Evolutionary conservation across 2,113 vertebrate genomes (phyloP).

Genomic region (Brachionichthys hirsutus): DNA sequence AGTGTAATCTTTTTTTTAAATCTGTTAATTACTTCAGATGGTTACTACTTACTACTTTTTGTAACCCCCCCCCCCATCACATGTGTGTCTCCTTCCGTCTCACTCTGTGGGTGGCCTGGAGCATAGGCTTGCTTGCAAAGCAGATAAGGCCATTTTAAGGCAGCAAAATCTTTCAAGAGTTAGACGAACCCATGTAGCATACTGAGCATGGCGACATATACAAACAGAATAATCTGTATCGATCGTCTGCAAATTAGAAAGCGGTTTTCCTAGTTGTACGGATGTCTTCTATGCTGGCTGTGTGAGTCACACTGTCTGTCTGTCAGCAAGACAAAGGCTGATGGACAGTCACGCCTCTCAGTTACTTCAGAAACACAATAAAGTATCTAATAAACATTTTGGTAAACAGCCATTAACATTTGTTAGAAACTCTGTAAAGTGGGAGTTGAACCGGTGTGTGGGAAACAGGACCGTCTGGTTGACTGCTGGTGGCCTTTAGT

Average conservation of each 20-base stretch:
- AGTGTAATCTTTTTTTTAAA: constrained; percentile 55
- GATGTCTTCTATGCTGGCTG: constrained; percentile 4
- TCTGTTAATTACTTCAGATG: constrained; percentile 48
- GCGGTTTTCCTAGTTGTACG: neutral
- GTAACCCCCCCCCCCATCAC: constrained; percentile 7
- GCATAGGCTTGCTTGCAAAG: constrained; percentile 23
- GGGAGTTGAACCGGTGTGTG: neutral
- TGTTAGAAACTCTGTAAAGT: constrained; percentile 2
- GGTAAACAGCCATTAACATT: constrained; percentile 3
- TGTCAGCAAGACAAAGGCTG: constrained; percentile 18
- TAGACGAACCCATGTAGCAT: constrained; percentile 8
- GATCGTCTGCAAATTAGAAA: neutral
- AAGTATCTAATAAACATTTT: neutral
- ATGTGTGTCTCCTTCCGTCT: constrained; percentile 7
- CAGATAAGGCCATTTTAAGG: constrained; percentile 40
- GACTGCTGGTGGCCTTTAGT: constrained; percentile 28
- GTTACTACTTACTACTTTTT: constrained; percentile 31
- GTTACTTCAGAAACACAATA: constrained; percentile 41
- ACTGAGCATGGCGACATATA: neutral
- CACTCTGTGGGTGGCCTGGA: constrained; percentile 59
- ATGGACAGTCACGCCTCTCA: constrained; percentile 6
- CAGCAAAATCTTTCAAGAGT: constrained; percentile 22
- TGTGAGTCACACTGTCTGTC: constrained; percentile 22
- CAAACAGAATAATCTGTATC: too few relatives aligned
- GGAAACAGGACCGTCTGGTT: neutral